Conservation (phyloP, 2,888 invertebrate species). For the Formica aserva region DNA sequence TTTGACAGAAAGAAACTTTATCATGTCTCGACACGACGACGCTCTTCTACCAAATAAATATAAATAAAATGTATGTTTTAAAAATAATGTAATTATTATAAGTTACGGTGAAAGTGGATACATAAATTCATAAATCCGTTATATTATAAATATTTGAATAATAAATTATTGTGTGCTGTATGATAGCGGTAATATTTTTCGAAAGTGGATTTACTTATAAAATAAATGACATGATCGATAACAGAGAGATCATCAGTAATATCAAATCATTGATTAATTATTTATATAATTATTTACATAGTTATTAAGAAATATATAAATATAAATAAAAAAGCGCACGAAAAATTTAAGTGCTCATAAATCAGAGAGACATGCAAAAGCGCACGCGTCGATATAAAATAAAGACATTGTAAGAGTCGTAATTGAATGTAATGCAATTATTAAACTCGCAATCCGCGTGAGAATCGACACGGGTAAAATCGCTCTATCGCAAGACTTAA, state of each 20-base stretch:
- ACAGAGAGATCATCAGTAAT: constrained; percentile 4
- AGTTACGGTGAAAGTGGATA: background rate
- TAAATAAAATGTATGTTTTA: background rate
- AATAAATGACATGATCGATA: background rate
- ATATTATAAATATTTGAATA: background rate
- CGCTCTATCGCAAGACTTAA: constrained; percentile 41
- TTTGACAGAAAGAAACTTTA: constrained; percentile 1
- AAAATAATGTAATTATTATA: background rate
- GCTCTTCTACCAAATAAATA: background rate
- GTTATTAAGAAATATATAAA: background rate
- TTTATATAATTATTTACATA: background rate
- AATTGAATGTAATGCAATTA: constrained; percentile 43
- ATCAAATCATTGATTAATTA: constrained; percentile 15
- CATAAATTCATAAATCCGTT: background rate
- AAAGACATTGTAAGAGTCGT: constrained; percentile 21
- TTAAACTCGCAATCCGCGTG: constrained; percentile 36
- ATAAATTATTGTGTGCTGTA: background rate
- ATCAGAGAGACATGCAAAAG: background rate
- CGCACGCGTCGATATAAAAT: constrained; percentile 13
- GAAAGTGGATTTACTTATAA: constrained; percentile 10
- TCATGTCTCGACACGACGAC: background rate
- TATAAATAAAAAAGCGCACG: background rate
- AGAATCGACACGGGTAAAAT: constrained; percentile 31
- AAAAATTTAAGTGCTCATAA: constrained; percentile 1
- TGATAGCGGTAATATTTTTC: background rate